These are phyloP conservation scores for Thaleichthys pacificus DNA, from an alignment of 2,797 vertebrate genomes.

Conservation along the genomic window DNA sequence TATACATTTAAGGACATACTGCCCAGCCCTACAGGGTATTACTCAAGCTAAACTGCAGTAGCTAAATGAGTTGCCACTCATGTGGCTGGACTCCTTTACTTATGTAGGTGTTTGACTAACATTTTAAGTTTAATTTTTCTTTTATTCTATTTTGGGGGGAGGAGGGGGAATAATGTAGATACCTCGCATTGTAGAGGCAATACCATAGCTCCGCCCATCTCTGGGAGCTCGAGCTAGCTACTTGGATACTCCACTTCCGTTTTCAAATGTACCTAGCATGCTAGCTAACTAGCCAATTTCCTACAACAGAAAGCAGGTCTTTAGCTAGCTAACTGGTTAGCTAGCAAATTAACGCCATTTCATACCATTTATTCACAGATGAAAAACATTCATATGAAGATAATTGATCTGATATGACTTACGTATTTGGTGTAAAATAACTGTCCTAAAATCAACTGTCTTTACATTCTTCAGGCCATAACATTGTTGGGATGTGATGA, in stretches of 20 bases:
- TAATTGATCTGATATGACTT: neutral
- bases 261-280: neutral
- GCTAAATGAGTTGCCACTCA: no score
- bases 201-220: slow-evolving; percentile 44
- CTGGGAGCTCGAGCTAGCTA: neutral
- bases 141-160: no score
- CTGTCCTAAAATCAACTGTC: neutral
- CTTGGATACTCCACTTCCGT: neutral
- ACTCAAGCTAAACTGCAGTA: no score
- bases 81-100: no score
- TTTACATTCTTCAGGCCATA: neutral
- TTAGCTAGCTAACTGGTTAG: slow-evolving; percentile 20
- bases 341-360: slow-evolving; percentile 24
- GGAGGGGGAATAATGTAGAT: no score
- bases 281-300: neutral
- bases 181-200: neutral
- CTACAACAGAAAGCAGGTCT: no score
- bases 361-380: neutral
- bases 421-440: neutral
- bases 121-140: neutral
- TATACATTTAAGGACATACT: no score
- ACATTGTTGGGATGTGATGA: neutral
- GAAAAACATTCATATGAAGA: neutral
- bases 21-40: no score
- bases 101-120: neutral